Conservation (phyloP, 1,140 invertebrate species). For the Zaprionus camerounensis region DNA sequence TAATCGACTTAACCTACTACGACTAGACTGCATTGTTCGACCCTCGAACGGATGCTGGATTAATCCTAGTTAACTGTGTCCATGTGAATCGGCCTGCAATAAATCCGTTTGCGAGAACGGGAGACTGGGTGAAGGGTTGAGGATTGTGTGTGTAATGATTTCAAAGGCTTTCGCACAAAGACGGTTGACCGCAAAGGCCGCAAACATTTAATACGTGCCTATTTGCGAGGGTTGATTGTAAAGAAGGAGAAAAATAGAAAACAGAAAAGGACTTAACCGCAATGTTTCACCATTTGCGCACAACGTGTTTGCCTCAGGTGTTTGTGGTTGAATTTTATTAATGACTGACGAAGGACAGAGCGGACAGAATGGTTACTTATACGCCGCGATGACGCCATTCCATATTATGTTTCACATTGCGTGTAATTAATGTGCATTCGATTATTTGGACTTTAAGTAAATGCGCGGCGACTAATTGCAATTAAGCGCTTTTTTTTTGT, state of each 20-base stretch:
- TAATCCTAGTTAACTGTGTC: constrained; percentile 25
- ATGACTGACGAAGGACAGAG: constrained; percentile 14
- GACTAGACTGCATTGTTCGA: constrained; percentile 50
- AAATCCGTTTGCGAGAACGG: constrained; percentile 28
- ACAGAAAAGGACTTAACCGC: constrained; percentile 15
- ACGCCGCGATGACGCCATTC: constrained; percentile 26
- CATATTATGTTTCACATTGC: not conserved
- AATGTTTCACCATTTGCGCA: constrained; percentile 29
- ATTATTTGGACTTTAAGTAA: constrained; percentile 51
- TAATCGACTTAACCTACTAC: constrained; percentile 60
- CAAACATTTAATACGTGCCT: constrained; percentile 62
- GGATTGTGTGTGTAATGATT: not conserved
- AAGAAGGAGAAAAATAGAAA: constrained; percentile 1
- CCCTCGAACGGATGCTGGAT: constrained; percentile 23
- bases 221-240: constrained; percentile 23
- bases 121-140: not conserved
- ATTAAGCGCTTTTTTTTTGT: constrained; percentile 50
- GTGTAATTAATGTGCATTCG: constrained; percentile 58
- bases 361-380: constrained; percentile 21
- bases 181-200: constrained; percentile 62
- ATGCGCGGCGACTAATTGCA: constrained; percentile 60
- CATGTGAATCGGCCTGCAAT: constrained; percentile 7
- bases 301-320: constrained; percentile 13
- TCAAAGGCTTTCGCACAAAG: constrained; percentile 39
- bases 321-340: constrained; percentile 49